Evolutionary conservation across 2,888 invertebrate species (phyloP).

Genomic region (Atrina japonica): DNA sequence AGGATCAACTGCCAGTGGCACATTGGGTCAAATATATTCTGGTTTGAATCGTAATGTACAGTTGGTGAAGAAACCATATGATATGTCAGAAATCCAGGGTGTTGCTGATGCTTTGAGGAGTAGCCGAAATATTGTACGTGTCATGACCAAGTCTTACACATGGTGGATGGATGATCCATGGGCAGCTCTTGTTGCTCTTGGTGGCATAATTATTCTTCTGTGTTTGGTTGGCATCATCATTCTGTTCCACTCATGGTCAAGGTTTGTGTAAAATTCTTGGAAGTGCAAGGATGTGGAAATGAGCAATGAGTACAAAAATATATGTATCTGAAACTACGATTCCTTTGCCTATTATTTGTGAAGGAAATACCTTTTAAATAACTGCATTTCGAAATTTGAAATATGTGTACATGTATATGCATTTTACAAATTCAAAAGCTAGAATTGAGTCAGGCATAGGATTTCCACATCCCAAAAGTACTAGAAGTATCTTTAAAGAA

Average conservation of each 20-base stretch:
- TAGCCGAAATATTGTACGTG: slow-evolving; percentile 31
- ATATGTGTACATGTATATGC: no score
- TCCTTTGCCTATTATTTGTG: no score
- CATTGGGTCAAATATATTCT: slow-evolving; percentile 16
- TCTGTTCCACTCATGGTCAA: slow-evolving; percentile 95
- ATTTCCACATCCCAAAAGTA: no score
- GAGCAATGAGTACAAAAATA: no score
- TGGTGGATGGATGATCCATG: slow-evolving; percentile 85
- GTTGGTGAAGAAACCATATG: slow-evolving; percentile 50
- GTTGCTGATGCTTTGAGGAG: slow-evolving; percentile 42
- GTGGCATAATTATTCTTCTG: slow-evolving; percentile 91
- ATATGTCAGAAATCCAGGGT: slow-evolving; percentile 46
- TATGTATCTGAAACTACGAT: no score
- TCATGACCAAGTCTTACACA: slow-evolving; percentile 63
- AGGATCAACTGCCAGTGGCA: slow-evolving; percentile 12
- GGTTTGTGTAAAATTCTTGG: slow-evolving; percentile 84
- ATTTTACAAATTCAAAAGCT: no score
- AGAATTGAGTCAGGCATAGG: no score
- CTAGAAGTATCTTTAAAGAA: no score
- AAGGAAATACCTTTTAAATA: no score
- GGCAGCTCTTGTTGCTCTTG: slow-evolving; percentile 93
- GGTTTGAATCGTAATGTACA: slow-evolving; percentile 39
- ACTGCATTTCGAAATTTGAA: no score
- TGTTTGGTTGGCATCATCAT: slow-evolving; percentile 94
- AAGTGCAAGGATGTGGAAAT: no score